Evolutionary conservation across 2,888 invertebrate species (phyloP).

Genomic region (Cylindroiulus punctatus): DNA sequence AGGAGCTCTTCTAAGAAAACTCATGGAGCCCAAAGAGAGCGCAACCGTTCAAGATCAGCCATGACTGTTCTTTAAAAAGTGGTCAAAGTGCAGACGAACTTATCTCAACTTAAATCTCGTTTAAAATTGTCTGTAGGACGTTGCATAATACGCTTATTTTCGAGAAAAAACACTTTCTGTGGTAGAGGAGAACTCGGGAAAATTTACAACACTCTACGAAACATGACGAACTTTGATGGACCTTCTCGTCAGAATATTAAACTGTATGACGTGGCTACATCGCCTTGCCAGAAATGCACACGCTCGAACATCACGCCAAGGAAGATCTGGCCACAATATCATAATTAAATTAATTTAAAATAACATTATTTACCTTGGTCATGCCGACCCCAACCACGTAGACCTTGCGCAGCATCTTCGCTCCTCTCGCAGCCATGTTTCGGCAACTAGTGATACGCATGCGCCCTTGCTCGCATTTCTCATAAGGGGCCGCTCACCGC

Average conservation of each 20-base stretch:
- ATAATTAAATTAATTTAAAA: background rate
- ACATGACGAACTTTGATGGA: background rate
- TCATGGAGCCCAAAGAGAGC: background rate
- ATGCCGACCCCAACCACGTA: conserved; percentile 96
- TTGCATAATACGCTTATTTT: background rate
- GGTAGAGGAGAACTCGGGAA: background rate
- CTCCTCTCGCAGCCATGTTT: conserved; percentile 51
- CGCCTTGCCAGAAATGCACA: background rate
- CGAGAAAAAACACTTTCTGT: background rate
- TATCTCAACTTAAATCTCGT: background rate
- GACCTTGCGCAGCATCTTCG: conserved; percentile 68
- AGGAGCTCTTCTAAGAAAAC: background rate
- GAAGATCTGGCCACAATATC: background rate
- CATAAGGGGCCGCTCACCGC: background rate
- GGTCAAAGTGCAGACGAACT: conserved; percentile 24
- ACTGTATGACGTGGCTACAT: background rate
- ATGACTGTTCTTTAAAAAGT: background rate
- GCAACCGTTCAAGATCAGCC: background rate
- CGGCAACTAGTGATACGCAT: conserved; percentile 41
- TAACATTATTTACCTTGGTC: conserved; percentile 78
- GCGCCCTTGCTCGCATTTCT: background rate
- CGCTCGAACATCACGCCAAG: background rate
- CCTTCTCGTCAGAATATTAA: background rate
- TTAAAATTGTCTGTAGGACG: background rate
- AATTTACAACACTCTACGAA: background rate